These are phyloP conservation scores for Chaetura pelagica DNA, from an alignment of 2,113 vertebrate genomes.

Conservation along the genomic window DNA sequence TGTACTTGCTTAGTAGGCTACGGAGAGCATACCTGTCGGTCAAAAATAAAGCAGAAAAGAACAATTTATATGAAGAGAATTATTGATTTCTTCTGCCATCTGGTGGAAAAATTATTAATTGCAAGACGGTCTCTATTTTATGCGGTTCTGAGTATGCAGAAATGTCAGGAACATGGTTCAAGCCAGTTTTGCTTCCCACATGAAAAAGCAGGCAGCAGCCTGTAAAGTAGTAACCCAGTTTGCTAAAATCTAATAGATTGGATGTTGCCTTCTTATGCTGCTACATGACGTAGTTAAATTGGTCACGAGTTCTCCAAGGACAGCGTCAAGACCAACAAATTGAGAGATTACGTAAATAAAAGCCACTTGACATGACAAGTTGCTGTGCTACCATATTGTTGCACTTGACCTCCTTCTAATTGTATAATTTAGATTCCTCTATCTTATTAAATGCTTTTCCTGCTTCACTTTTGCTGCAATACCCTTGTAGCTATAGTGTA, in stretches of 20 bases:
- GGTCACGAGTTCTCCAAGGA: neutral
- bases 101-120: slow-evolving; percentile 37
- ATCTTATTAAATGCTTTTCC: neutral
- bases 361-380: neutral
- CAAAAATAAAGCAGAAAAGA: slow-evolving; percentile 18
- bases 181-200: neutral
- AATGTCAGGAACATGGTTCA: neutral
- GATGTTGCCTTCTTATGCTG: neutral
- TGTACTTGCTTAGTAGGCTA: slow-evolving; percentile 55
- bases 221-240: neutral
- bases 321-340: neutral
- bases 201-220: neutral
- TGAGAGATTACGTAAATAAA: neutral
- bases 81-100: slow-evolving; percentile 58
- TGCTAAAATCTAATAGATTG: neutral
- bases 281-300: neutral
- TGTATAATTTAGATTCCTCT: neutral
- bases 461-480: neutral
- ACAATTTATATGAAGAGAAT: neutral
- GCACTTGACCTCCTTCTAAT: neutral
- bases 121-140: neutral
- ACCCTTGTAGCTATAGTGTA: neutral
- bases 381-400: neutral
- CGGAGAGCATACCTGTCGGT: slow-evolving; percentile 35
- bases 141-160: rapidly evolving